These are phyloP conservation scores for Thripadectes ignobilis DNA, from an alignment of 2,797 vertebrate genomes.

Conservation along the genomic window DNA sequence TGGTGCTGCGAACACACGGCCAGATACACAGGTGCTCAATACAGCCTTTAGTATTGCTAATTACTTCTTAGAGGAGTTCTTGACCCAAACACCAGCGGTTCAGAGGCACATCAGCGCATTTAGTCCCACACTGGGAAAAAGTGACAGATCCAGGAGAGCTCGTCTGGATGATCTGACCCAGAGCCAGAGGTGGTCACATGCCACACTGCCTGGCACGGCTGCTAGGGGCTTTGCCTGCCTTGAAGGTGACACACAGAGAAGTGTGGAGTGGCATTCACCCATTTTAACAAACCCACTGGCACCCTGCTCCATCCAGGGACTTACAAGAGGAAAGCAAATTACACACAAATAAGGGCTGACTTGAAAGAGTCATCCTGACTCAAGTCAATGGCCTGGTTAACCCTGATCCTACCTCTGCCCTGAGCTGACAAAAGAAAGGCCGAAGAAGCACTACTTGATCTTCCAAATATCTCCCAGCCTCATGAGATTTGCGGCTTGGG, in stretches of 20 bases:
- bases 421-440: neutral
- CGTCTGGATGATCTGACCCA: neutral
- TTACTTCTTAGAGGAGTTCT: neutral
- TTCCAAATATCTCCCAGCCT: neutral
- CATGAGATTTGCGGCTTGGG: neutral
- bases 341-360: neutral
- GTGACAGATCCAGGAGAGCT: neutral
- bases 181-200: neutral
- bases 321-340: neutral
- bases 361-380: neutral
- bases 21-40: rapidly evolving
- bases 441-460: neutral
- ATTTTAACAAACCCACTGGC: neutral
- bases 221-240: neutral
- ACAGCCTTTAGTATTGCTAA: rapidly evolving
- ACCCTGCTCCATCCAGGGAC: neutral
- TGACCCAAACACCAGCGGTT: neutral
- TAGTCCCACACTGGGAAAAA: neutral
- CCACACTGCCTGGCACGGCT: rapidly evolving
- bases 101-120: neutral
- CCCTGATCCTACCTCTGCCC: neutral
- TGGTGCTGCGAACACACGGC: constrained; percentile 8
- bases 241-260: neutral
- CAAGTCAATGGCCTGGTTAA: neutral
- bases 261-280: neutral